Evolutionary conservation across 2,888 invertebrate species (phyloP), one percentile per base, ranked within the genome.

Genomic region (Leuctra nigra): DNA sequence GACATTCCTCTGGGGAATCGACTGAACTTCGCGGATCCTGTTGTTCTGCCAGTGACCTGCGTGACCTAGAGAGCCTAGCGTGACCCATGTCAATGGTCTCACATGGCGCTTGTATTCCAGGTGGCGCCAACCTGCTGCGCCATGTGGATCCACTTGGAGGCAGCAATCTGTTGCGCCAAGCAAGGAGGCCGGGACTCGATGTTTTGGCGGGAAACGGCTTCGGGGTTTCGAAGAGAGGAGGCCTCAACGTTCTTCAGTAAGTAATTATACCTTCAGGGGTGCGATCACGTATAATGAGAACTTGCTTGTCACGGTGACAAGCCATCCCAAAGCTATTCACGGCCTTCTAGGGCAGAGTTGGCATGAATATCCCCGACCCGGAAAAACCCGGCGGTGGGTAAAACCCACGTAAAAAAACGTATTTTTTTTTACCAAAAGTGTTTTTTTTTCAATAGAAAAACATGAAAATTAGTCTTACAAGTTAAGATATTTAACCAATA

Each of bases 131-230:
- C 55, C 58, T 69, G 18, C 60, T 69, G 53, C 61, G 70, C 13
- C 65, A 65, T 46, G 57, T 71, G 56, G 66, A 69, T 53, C 59
- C 63, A 1, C 59, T 67, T 35, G 64, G 65, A 1, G 66, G 65
- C 6, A 64, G 62, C 13, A 46, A 46, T n/a, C 38, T 56, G 35
- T 38, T 57, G n/a, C 54, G 61, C 9, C 70, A 71, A 59, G 70
- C 70, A 1, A 70, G 75, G 13, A 73, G 68, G 68, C 50, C 29
- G 13, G 61, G 72, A 62, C 58, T 77, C 67, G 71, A 72, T 69
- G 65, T 75, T 59, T 62, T 74, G 29, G 67, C 70, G n/a, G 74
- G 74, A 2, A 66, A 68, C 39, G 69, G 70, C 4, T 72, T 75
- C 59, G 75, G 74, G 22, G 65, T 68, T 46, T 68, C 67, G 59